Percentiles rank a stretch among this genome's conserved stretches.
Evolutionary conservation across 2,888 invertebrate species (phyloP).

Genomic region (Xestia sexstrigata): DNA sequence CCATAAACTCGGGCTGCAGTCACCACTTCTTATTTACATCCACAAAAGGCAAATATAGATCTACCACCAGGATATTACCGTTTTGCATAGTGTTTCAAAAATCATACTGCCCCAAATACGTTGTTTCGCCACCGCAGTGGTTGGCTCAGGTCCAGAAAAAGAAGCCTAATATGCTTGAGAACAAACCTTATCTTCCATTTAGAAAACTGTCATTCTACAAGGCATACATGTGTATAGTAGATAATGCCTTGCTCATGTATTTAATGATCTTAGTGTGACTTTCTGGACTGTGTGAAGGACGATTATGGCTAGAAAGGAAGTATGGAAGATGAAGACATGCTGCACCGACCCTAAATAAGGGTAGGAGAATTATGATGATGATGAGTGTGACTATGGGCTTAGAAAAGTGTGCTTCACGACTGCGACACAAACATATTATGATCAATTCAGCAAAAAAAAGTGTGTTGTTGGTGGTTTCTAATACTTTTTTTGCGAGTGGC

Average conservation of each 20-base stretch:
- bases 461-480: background rate
- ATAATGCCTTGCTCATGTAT: background rate
- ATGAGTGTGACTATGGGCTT: background rate
- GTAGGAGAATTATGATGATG: too few relatives aligned
- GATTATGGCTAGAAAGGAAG: too few relatives aligned
- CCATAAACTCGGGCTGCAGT: background rate
- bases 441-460: background rate
- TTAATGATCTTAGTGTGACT: background rate
- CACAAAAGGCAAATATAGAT: background rate
- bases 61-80: background rate
- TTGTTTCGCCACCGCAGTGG: slow-evolving; percentile 24
- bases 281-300: background rate
- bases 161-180: background rate
- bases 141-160: slow-evolving; percentile 32
- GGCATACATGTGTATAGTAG: background rate
- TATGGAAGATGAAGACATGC: too few relatives aligned
- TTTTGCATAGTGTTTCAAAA: slow-evolving; percentile 8
- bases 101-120: background rate
- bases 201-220: slow-evolving; percentile 2
- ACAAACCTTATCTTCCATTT: slow-evolving; percentile 10
- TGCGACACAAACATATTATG: background rate
- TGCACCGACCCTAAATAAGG: too few relatives aligned
- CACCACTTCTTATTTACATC: background rate
- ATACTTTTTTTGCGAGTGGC: background rate
- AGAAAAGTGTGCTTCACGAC: background rate